phyloP scores from a whole-genome alignment of 2,888 invertebrate species.

The Cistogaster globosa region DNA sequence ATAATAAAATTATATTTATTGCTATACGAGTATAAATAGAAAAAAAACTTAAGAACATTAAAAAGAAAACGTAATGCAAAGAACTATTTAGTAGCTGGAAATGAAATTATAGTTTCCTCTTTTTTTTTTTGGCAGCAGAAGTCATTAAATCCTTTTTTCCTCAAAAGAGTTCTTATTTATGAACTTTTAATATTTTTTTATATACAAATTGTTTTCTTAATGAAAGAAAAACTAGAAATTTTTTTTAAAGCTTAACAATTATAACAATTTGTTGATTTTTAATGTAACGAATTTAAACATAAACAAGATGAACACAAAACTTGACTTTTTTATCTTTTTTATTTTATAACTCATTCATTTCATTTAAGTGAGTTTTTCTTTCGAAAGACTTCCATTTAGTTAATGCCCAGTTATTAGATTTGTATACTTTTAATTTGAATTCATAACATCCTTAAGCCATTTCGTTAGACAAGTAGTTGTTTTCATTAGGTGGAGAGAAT shows the following conservation, averaged over 20 bases:
- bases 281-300: slow-evolving; percentile 50
- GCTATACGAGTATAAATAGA: slow-evolving; percentile 35
- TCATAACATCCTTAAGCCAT: slow-evolving; percentile 78
- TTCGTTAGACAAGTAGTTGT: slow-evolving; percentile 29
- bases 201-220: neutral
- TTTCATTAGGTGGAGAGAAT: neutral
- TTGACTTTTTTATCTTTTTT: slow-evolving; percentile 19
- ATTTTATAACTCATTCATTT: slow-evolving; percentile 41
- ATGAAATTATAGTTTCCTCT: slow-evolving; percentile 63
- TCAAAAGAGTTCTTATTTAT: slow-evolving; percentile 15
- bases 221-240: slow-evolving; percentile 34
- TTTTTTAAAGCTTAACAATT: slow-evolving; percentile 66
- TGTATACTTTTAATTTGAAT: slow-evolving; percentile 82
- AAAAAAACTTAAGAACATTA: neutral
- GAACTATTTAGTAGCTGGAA: slow-evolving; percentile 17
- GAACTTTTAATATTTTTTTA: slow-evolving; percentile 17
- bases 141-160: slow-evolving; percentile 63
- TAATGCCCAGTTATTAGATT: slow-evolving; percentile 80
- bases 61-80: slow-evolving; percentile 16
- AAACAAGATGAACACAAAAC: slow-evolving; percentile 29
- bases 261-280: slow-evolving; percentile 68
- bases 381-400: slow-evolving; percentile 19
- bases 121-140: slow-evolving; percentile 14
- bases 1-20: slow-evolving; percentile 69
- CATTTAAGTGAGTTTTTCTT: slow-evolving; percentile 9